Evolutionary conservation across 2,113 vertebrate genomes (phyloP), one percentile per base, ranked within the genome.

Genomic region (Lichenostomus cassidix): DNA sequence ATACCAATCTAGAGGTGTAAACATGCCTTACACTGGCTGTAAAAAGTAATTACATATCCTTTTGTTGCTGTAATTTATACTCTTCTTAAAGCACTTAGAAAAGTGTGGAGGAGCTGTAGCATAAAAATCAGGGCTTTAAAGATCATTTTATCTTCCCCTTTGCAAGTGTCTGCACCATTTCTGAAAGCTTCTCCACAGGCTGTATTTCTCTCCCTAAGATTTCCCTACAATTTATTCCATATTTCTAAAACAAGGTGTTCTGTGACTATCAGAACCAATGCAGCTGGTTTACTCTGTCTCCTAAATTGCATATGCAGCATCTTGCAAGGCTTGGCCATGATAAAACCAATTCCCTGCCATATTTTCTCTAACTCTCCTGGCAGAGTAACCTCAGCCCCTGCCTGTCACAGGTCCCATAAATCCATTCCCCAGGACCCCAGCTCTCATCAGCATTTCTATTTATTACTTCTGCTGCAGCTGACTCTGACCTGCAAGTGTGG

Each of bases 21-120:
- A 94, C 88, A 92, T 93, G 83, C 69, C 88, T 94, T 96, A 71
- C 60, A 64, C 64, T 56, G 76, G 88, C 35, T 87, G 80, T 96
- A 96, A 96, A 96, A 97, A 86, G 92, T 96, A 96, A 97, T 96
- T 96, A 96, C 93, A 93, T 65, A 95, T 93, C 93, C 83, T 94
- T 96, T 92, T 90, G 88, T 84, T 95, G 90, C 76, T 75, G 86
- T 90, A 92, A 96, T 96, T 96, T 96, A 95, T 83, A 56, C 23
- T 80, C 83, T 95, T 88, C 86, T 89, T 93, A 96, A 86, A 90
- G 92, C 90, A 93, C 76, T 96, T 95, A 86, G 90, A 93, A 96
- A 96, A 84, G 56, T 33, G 47, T 83, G 76, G 88, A 93, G 69
- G 73, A 96, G 88, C 79, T 67, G 31, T 4, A 75, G 73, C 73